Conservation (phyloP, 2,113 vertebrate species). For the Hippocampus abdominalis region DNA sequence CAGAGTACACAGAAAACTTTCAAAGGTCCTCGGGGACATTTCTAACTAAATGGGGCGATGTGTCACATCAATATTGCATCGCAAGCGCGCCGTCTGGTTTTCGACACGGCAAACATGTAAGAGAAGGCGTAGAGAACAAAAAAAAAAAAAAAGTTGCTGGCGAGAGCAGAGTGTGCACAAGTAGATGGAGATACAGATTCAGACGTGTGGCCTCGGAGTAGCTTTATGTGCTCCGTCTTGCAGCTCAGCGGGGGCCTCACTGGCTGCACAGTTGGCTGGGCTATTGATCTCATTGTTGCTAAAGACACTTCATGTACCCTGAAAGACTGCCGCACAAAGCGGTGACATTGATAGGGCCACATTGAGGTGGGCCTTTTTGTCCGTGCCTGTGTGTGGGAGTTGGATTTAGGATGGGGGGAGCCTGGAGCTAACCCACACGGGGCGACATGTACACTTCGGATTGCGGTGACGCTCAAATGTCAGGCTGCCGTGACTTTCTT, state of each 20-base stretch:
- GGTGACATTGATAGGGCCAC: constrained; percentile 74
- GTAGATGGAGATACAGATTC: constrained; percentile 63
- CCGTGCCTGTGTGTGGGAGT: constrained; percentile 67
- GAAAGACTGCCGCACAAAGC: constrained; percentile 70
- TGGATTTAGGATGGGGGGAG: constrained; percentile 48
- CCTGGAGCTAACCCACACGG: constrained; percentile 54
- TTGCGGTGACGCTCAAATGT: constrained; percentile 51
- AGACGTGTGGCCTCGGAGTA: constrained; percentile 47
- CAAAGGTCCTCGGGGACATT: constrained; percentile 62
- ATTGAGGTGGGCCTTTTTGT: constrained; percentile 72
- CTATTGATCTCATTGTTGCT: constrained; percentile 73
- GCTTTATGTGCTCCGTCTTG: constrained; percentile 52
- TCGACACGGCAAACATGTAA: constrained; percentile 1
- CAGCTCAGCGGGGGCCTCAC: constrained; percentile 26
- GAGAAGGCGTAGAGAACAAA: background rate
- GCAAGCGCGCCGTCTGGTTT: constrained; percentile 17
- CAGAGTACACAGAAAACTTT: constrained; percentile 72
- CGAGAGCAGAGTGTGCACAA: constrained; percentile 31
- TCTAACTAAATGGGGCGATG: constrained; percentile 47
- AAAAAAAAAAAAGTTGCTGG: constrained; percentile 22
- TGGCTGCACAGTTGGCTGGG: constrained; percentile 56
- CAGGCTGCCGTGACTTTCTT: constrained; percentile 25
- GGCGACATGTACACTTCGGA: constrained; percentile 50
- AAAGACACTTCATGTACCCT: constrained; percentile 74
- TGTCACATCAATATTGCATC: constrained; percentile 50